Base-by-base conservation (phyloP, 2,888 invertebrate species). In the Alsophila aescularia region DNA sequence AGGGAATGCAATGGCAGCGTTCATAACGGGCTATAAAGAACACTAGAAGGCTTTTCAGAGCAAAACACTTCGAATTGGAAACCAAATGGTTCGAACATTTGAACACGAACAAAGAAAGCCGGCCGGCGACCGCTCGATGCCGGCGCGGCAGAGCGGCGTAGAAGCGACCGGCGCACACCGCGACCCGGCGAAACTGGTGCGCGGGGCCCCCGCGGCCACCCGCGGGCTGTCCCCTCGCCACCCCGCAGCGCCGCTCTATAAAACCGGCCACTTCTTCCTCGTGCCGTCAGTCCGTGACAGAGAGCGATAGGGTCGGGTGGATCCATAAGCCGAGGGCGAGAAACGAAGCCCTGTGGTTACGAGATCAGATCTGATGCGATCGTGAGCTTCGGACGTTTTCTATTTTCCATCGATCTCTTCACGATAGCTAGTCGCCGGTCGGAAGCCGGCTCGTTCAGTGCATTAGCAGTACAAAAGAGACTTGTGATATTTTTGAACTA, bases 401-500 rank as follows among this genome's bases (percentile, higher is more conserved):
- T 73, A 79, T 81, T 86, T 83, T 81, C 81, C 80, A 82, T 87
- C 85, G 89, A 90, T 89, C 90, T 89, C 88, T 82, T 73, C 77
- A 80, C 78, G 79, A 79, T 79, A 77, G 77, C 85, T 85, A 86
- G 86, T 87, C 85, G 83, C 84, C 86, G 87, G 85, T 78, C 71
- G 72, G 71, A 70, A 76, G 75, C 85, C 85, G 86, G 83, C 66
- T 75, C 63, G 74, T 84, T 82, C 81, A 79, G 89, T 85, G 88
- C 83, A 82, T 85, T 83, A 77, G 85, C 85, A 91, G 88, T 90
- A 90, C 90, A 90, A 90, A 88, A 90, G 85, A 90, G 83, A 89
- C 86, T 91, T 92, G 92, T 92, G 92, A 92, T 92, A 92, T 92
- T 90, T 88, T 90, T 83, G 84, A 89, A 89, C 85, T 83, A 85